Evolutionary conservation across 2,888 invertebrate species (phyloP), one percentile per base, ranked within the genome.

Genomic region (Diaprepes abbreviatus): DNA sequence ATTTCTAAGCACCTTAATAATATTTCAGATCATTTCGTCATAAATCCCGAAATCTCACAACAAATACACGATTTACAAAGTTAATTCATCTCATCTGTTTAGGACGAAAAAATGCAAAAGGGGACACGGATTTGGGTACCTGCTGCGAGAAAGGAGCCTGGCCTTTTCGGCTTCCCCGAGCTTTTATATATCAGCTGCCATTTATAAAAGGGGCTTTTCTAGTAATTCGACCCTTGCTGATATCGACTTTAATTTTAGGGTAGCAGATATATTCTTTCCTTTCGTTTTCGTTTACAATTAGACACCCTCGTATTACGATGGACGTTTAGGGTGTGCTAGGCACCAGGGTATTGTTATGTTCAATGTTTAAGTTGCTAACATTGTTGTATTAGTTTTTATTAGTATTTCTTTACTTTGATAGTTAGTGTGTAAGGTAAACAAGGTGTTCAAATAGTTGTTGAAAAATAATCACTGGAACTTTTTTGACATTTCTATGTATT

Each of bases 171-270:
- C 59, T 33, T 28, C 48, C n/a, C 28, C 14, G 5, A 28, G 28
- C 48, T 58, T 45, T 57, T 55, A 43, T 35, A 10, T 52, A 35
- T 35, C 38, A 63, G 68, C 65, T 65, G 55, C 50, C 33, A 60
- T 70, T 60, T 60, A 48, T 55, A 64, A 60, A 71, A 70, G 72
- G 73, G 72, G 69, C 70, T 70, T 68, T 72, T 66, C 66, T 75
- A 72, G 74, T 77, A 75, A 76, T 76, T 73, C 75, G 72, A 75
- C 75, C 78, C 79, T 74, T 65, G 75, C 75, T 73, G 78, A 67
- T 76, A 75, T 79, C 75, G 76, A 77, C 79, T 80, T 79, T 79
- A 79, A 80, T 80, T 78, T 76, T 28, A 50, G 48, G 24, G 28
- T 28, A 2, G 48, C 16, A 50, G 28, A 16, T 16, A 24, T n/a